Evolutionary conservation across 2,888 invertebrate genomes (phyloP), one percentile per base, ranked within the genome.

Genomic region (Scaptomyza parva): DNA sequence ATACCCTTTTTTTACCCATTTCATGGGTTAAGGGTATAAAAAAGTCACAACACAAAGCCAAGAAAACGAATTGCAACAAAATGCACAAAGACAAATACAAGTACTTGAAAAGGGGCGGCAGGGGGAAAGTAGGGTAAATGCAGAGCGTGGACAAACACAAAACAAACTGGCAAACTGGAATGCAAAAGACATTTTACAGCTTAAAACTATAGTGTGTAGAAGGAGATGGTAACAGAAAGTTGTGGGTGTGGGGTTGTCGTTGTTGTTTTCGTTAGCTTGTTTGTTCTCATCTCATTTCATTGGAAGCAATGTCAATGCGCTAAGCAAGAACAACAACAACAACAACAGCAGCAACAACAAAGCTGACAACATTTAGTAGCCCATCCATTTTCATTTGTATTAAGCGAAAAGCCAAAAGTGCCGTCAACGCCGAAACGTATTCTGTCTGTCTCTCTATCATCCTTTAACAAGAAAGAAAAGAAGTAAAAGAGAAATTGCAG

Each of bases 361-460:
- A 71, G 67, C 61, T 67, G 86, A 67, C 75, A 82, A 76, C 86
- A 88, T 81, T 86, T 84, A 73, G 82, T 86, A 79, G 74, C 86
- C 79, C 88, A 86, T 86, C 88, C 84, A 86, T 86, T 86, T 86
- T 86, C 86, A 88, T 86, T 86, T 86, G 83, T 85, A 77, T 77
- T 83, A 71, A 77, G 82, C 82, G 61, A 78, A 71, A 81, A 82
- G 74, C 70, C 83, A 85, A 75, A 74, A 75, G 81, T 72, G 70
- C 72, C 51, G 55, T 52, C 59, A 71, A 72, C 72, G n/a, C n/a
- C n/a, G n/a, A n/a, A n/a, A n/a, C n/a, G n/a, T 65, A 71, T 72
- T 57, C 59, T 22, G 39, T 69, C 62, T 61, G 43, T 2, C 33
- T 2, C 24, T 18, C 18, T n/a, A 35, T 6, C 17, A 11, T 18